Percentiles rank a stretch among this genome's conserved stretches.
phyloP scores from a whole-genome alignment of 2,888 invertebrate species.

The Cristatella mucedo region DNA sequence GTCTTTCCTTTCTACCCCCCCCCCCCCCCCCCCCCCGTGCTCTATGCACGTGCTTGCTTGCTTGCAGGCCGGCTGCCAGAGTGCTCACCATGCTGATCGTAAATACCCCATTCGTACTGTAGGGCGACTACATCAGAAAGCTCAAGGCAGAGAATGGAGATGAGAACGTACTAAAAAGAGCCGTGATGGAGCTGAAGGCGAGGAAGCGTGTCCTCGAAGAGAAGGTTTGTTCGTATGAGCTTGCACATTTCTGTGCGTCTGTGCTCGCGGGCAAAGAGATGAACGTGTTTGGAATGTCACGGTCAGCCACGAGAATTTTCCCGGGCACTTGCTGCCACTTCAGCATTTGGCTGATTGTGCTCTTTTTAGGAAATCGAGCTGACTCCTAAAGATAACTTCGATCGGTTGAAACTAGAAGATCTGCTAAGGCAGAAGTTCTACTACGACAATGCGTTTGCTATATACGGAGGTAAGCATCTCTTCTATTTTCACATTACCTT shows the following conservation, averaged over 20 bases:
- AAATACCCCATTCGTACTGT: too few species aligned
- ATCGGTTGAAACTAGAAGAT: slow-evolving; percentile 87
- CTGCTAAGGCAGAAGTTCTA: slow-evolving; percentile 88
- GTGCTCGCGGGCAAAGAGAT: too few species aligned
- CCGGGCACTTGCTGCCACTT: too few species aligned
- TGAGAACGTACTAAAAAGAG: slow-evolving; percentile 78
- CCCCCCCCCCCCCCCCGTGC: too few species aligned
- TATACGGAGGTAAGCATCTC: slow-evolving; percentile 66
- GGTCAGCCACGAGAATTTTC: too few species aligned
- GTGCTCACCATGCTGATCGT: too few species aligned
- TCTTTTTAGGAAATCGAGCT: slow-evolving; percentile 60
- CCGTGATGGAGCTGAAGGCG: slow-evolving; percentile 76
- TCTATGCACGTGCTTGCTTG: too few species aligned
- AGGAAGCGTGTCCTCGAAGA: slow-evolving; percentile 82
- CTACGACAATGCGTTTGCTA: slow-evolving; percentile 94
- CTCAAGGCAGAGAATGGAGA: slow-evolving; percentile 72
- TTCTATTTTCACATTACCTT: too few species aligned
- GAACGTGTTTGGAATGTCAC: too few species aligned
- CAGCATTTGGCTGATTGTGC: too few species aligned
- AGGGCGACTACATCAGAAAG: slow-evolving; percentile 76
- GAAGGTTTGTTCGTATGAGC: slow-evolving; percentile 41
- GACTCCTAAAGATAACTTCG: slow-evolving; percentile 51
- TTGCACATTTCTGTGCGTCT: not conserved
- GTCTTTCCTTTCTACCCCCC: too few species aligned
- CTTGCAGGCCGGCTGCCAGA: too few species aligned